Percentiles rank a stretch among this genome's conserved stretches.
Conservation (phyloP, 2,888 invertebrate species). For the Psylliodes chrysocephalus region DNA sequence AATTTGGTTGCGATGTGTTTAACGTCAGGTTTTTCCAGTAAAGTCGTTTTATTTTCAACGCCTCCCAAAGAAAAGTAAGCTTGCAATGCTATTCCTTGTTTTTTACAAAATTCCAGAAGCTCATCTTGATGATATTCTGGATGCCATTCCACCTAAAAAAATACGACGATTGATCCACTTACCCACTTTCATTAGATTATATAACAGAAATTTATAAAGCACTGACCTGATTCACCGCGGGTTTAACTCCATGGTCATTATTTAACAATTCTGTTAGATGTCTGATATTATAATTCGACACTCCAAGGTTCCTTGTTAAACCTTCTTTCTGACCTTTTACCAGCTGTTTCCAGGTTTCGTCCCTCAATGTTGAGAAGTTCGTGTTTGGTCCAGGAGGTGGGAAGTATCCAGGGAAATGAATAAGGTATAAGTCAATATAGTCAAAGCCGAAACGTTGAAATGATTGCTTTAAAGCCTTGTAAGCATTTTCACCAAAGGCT, state of each 20-base stretch:
- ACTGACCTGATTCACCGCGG: slow-evolving; percentile 80
- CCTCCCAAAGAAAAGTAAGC: slow-evolving; percentile 84
- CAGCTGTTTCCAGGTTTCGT: slow-evolving; percentile 75
- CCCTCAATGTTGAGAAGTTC: slow-evolving; percentile 69
- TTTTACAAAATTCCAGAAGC: slow-evolving; percentile 71
- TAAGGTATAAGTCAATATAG: slow-evolving; percentile 82
- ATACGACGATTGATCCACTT: too few species aligned
- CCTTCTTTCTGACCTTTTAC: slow-evolving; percentile 73
- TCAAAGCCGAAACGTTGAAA: slow-evolving; percentile 71
- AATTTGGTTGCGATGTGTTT: slow-evolving; percentile 69
- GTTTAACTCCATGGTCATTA: slow-evolving; percentile 68
- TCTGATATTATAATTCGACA: slow-evolving; percentile 79
- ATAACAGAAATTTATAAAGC: background rate
- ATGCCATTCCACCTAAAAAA: slow-evolving; percentile 72
- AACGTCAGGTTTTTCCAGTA: slow-evolving; percentile 71
- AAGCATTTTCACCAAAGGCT: slow-evolving; percentile 66
- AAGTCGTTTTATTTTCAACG: slow-evolving; percentile 61
- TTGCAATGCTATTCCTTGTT: slow-evolving; percentile 76
- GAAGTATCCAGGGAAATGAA: slow-evolving; percentile 80
- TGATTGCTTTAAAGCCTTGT: slow-evolving; percentile 66
- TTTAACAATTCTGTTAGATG: slow-evolving; percentile 75
- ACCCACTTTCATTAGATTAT: background rate
- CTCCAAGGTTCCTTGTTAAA: slow-evolving; percentile 75
- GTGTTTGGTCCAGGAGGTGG: slow-evolving; percentile 65
- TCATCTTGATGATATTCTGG: slow-evolving; percentile 76